phyloP scores from a whole-genome alignment of 2,888 invertebrate genomes.

The Lithophane leautieri region DNA sequence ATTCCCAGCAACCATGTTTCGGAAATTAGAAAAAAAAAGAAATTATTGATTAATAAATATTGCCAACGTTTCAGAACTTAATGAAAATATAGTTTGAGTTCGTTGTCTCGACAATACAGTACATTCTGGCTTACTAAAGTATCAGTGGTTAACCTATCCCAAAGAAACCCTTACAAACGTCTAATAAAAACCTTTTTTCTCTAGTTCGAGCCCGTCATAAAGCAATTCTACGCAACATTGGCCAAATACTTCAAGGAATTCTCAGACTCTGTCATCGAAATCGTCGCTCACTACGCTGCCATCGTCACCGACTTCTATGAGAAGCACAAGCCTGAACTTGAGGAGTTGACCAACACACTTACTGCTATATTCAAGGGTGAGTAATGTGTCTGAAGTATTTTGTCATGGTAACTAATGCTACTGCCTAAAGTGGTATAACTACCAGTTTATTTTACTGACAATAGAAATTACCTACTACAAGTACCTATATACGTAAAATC shows the following conservation, averaged over 20 bases:
- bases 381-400: slow-evolving; percentile 16
- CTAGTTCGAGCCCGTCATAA: slow-evolving; percentile 82
- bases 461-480: background rate
- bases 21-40: too few species aligned
- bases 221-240: slow-evolving; percentile 78
- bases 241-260: slow-evolving; percentile 82
- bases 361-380: slow-evolving; percentile 89
- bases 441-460: background rate
- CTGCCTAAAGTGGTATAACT: background rate
- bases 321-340: slow-evolving; percentile 92
- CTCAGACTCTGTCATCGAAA: slow-evolving; percentile 81
- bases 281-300: slow-evolving; percentile 89
- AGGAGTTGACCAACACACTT: slow-evolving; percentile 90
- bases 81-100: background rate
- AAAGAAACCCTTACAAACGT: too few species aligned
- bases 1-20: background rate
- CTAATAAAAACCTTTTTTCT: background rate
- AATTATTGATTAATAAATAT: too few species aligned
- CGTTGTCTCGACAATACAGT: too few species aligned
- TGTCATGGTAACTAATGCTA: background rate
- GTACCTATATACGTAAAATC: background rate
- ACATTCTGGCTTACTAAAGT: background rate
- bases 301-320: slow-evolving; percentile 90
- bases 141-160: too few species aligned
- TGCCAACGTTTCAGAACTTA: background rate